Evolutionary conservation across 2,888 invertebrate species (phyloP).

Genomic region (Euplagia quadripunctaria): DNA sequence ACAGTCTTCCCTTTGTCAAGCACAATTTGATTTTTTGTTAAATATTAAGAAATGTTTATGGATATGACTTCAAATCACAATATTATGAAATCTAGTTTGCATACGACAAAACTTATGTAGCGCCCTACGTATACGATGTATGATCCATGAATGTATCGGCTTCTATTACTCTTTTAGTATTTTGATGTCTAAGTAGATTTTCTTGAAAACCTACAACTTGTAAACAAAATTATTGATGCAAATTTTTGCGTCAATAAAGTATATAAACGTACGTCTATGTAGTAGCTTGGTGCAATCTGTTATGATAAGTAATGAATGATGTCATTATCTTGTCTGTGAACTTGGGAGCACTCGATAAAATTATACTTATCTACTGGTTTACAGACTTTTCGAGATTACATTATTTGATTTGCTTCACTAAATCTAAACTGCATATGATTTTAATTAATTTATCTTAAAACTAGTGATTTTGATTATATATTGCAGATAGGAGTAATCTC

Average conservation of each 20-base stretch:
- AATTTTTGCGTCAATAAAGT: background rate
- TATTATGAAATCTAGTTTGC: too few species aligned
- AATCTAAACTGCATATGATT: background rate
- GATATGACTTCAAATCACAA: too few species aligned
- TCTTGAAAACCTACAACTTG: background rate
- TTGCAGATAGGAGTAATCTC: background rate
- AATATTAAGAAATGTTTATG: too few species aligned
- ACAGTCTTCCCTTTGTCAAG: too few species aligned
- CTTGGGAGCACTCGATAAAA: slow-evolving; percentile 10
- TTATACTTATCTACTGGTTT: background rate
- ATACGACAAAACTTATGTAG: too few species aligned
- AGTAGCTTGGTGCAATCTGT: background rate
- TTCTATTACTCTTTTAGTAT: too few species aligned
- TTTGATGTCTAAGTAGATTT: too few species aligned
- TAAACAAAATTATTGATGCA: background rate
- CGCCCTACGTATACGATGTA: too few species aligned
- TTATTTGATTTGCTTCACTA: slow-evolving; percentile 4
- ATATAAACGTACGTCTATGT: background rate
- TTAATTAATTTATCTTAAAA: too few species aligned
- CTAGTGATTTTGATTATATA: background rate
- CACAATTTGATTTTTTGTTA: too few species aligned
- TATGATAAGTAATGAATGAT: slow-evolving; percentile 13
- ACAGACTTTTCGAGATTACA: background rate
- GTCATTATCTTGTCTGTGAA: slow-evolving; percentile 9
- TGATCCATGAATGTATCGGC: too few species aligned